Percentiles rank a stretch among this genome's conserved stretches.
These are phyloP conservation scores for Brachynemurus nebulosus DNA, from an alignment of 2,888 invertebrate genomes.

Conservation along the genomic window DNA sequence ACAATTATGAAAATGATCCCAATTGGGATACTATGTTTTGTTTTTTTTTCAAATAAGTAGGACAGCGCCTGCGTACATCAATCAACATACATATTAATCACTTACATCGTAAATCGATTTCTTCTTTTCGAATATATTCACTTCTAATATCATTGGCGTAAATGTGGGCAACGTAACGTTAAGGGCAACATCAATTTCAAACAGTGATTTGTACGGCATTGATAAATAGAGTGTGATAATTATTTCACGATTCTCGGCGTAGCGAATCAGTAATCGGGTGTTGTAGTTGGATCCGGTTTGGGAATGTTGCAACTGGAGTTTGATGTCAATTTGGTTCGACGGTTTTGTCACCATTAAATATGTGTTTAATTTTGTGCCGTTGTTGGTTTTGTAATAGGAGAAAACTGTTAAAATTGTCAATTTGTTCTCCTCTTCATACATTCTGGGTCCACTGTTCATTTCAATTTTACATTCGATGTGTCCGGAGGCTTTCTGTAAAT, in stretches of 20 bases:
- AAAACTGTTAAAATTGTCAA: constrained; percentile 45
- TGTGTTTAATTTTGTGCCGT: constrained; percentile 46
- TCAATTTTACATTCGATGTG: constrained; percentile 59
- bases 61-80: constrained; percentile 12
- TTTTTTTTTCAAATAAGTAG: background rate
- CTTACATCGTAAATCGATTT: constrained; percentile 54
- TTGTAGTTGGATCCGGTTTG: constrained; percentile 40
- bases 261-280: constrained; percentile 35
- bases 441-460: constrained; percentile 49
- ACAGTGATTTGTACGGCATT: constrained; percentile 49
- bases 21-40: too few relatives aligned
- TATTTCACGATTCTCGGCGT: constrained; percentile 46
- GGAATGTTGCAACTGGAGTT: constrained; percentile 38
- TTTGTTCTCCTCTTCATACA: constrained; percentile 42
- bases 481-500: constrained; percentile 47
- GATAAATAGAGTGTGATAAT: constrained; percentile 40
- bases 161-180: constrained; percentile 63
- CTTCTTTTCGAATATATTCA: constrained; percentile 52
- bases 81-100: constrained; percentile 13
- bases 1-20: constrained; percentile 13
- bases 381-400: constrained; percentile 44
- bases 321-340: constrained; percentile 50
- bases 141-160: constrained; percentile 49
- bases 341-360: constrained; percentile 48
- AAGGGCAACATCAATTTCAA: constrained; percentile 52